Percentiles rank a stretch among this genome's conserved stretches.
phyloP scores from a whole-genome alignment of 2,797 vertebrate species.

The Oryzias dopingdopingensis region DNA sequence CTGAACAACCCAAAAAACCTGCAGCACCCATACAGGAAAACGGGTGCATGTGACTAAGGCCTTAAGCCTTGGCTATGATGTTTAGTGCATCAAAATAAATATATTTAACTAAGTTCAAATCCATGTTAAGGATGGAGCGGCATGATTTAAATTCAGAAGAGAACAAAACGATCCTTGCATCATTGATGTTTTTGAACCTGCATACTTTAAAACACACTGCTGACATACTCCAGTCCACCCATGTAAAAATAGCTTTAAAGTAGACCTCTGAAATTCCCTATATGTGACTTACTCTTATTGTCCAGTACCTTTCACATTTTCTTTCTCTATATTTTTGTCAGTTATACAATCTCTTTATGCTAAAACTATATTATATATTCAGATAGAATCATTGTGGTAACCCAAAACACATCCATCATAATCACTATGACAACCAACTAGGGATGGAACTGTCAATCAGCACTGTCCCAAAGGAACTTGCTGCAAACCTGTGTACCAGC shows the following conservation, averaged over 20 bases:
- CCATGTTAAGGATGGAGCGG: not conserved
- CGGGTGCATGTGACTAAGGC: not conserved
- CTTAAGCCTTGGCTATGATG: constrained; percentile 16
- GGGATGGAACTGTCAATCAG: constrained; percentile 70
- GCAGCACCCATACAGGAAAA: too few species aligned
- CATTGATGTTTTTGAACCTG: too few species aligned
- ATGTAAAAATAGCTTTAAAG: too few species aligned
- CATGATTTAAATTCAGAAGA: constrained; percentile 19
- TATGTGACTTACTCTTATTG: constrained; percentile 19
- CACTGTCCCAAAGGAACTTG: constrained; percentile 49
- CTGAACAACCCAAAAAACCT: too few species aligned
- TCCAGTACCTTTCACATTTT: constrained; percentile 13
- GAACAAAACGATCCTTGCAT: constrained; percentile 6
- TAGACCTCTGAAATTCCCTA: not conserved
- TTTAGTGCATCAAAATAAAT: constrained; percentile 46
- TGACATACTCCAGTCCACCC: too few species aligned
- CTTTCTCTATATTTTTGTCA: constrained; percentile 44
- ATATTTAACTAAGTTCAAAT: constrained; percentile 43
- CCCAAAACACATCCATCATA: constrained; percentile 75
- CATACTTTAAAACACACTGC: too few species aligned
- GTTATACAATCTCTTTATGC: constrained; percentile 60
- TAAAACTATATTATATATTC: constrained; percentile 71
- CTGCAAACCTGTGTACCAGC: constrained; percentile 48
- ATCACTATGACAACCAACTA: constrained; percentile 77
- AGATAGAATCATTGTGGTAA: constrained; percentile 64